Evolutionary conservation across 2,113 vertebrate species (phyloP), one percentile per base, ranked within the genome.

Genomic region (Chroicocephalus ridibundus): DNA sequence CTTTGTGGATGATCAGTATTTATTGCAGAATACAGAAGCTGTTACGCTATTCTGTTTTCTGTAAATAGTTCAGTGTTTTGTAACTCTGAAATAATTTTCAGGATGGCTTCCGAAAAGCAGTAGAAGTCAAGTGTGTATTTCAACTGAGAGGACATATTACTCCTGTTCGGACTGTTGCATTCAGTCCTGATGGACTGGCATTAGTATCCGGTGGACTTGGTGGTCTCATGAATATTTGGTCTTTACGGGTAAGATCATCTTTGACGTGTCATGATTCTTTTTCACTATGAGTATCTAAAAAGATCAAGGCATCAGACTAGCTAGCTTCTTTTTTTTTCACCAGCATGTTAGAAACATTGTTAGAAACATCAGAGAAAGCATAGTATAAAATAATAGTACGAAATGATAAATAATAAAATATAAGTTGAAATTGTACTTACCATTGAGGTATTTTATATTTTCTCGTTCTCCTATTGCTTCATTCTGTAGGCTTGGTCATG

Each of bases 171-270:
- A 99, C 99, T 1, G 97, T 99, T 76, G 98, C 98, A 5, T 99
- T 99, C 96, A 99, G 99, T 96, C 98, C 99, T 16, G 99, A 99
- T 44, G 99, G 99, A 8, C 97, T 99, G 91, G 98, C 98, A 7
- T 93, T 99, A 93, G 99, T 98, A 5, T 99, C 99, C 49, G 99
- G 99, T 80, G 99, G 99, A 57, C 98, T 99, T 11, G 99, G 99
- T 21, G 99, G 99, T 16, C 99, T 99, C 84, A 98, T 99, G 98
- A 99, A 99, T 97, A 99, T 99, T 97, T 99, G 99, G 99, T 99
- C 99, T 65, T 97, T 99, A 72, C 97, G 98, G 99, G 99, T 99
- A 97, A 98, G 98, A 52, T 70, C 20, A 2, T 75, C 71, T 68
- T 66, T 58, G 49, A 13, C 4, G 9, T 47, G 36, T 3, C 36